Evolutionary conservation across 2,888 invertebrate species (phyloP).

Genomic region (Sinhomidia bicolor): DNA sequence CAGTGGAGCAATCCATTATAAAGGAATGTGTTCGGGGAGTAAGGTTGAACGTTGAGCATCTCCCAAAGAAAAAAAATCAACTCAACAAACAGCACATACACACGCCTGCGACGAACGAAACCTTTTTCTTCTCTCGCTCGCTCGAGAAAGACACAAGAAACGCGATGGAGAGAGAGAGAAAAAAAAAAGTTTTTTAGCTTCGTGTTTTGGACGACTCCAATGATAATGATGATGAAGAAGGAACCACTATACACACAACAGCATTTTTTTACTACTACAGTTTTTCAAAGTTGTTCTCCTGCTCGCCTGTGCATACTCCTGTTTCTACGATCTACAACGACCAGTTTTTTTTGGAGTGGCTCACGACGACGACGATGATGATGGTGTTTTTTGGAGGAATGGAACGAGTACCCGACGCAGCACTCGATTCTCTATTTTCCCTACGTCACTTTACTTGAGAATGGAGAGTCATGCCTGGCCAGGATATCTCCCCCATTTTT

Average conservation of each 20-base stretch:
- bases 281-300: background rate
- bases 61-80: background rate
- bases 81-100: background rate
- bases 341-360: background rate
- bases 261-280: background rate
- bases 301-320: background rate
- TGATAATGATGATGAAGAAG: constrained; percentile 16
- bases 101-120: constrained; percentile 23
- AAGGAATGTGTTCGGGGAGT: constrained; percentile 62
- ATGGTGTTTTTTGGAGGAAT: constrained; percentile 15
- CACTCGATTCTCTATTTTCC: constrained; percentile 60
- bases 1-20: constrained; percentile 3
- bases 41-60: constrained; percentile 37
- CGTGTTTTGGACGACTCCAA: background rate
- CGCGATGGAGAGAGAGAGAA: constrained; percentile 13
- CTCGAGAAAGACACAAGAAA: constrained; percentile 4
- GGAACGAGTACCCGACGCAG: constrained; percentile 62
- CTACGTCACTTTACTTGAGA: constrained; percentile 56
- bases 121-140: background rate
- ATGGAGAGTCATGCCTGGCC: background rate
- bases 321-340: background rate
- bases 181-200: constrained; percentile 4
- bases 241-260: constrained; percentile 34
- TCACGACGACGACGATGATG: background rate
- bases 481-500: constrained; percentile 53